Percentiles rank a stretch among this genome's conserved stretches.
Conservation (phyloP, 1,140 invertebrate genomes). For the Sitophilus oryzae region DNA sequence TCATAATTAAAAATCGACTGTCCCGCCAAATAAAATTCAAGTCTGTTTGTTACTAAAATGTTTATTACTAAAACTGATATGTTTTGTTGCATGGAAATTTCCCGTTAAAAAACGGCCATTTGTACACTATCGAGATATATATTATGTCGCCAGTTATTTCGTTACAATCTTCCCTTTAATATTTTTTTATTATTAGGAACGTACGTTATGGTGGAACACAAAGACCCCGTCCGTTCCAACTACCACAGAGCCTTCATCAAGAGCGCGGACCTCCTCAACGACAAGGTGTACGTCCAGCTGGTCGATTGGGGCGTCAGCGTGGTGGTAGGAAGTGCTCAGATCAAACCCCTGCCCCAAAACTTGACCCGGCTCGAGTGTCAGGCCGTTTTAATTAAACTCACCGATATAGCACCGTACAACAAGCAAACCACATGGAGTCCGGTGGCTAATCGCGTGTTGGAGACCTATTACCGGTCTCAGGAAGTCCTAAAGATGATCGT, state of each 20-base stretch:
- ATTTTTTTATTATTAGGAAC: conserved; percentile 19
- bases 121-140: too few species aligned
- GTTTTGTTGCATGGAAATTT: too few species aligned
- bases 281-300: conserved; percentile 25
- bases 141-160: too few species aligned
- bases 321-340: conserved; percentile 14
- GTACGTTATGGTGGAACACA: conserved; percentile 27
- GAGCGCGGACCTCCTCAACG: conserved; percentile 12
- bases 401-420: conserved; percentile 20
- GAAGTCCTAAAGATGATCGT: conserved; percentile 27
- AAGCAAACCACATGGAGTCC: conserved; percentile 17
- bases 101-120: too few species aligned
- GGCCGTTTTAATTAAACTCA: conserved; percentile 26
- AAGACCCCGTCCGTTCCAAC: conserved; percentile 17
- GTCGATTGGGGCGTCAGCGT: conserved; percentile 30
- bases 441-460: conserved; percentile 14
- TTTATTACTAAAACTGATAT: too few species aligned
- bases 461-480: conserved; percentile 11
- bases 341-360: conserved; percentile 17
- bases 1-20: too few species aligned
- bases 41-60: too few species aligned
- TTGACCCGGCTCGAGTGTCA: conserved; percentile 28
- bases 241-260: conserved; percentile 29
- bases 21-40: too few species aligned
- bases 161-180: too few species aligned